These are phyloP conservation scores for Epirrita christyi DNA, from an alignment of 2,888 invertebrate genomes.

Conservation along the genomic window DNA sequence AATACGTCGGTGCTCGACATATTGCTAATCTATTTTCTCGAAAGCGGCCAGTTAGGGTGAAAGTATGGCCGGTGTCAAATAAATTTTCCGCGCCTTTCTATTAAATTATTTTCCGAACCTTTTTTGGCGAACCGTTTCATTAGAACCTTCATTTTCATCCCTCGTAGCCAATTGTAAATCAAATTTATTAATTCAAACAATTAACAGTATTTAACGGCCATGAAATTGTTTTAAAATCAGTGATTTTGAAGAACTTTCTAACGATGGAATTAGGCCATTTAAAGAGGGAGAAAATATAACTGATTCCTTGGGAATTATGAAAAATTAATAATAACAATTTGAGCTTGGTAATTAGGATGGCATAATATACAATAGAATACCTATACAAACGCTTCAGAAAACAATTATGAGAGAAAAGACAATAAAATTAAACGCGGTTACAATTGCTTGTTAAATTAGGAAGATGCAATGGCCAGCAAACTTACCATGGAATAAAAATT, in stretches of 20 bases:
- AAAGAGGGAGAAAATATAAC: conserved; percentile 1
- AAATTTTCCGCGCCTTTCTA: conserved; percentile 43
- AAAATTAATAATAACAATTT: neutral
- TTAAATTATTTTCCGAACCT: conserved; percentile 49
- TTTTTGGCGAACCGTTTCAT: conserved; percentile 55
- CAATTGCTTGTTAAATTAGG: conserved; percentile 42
- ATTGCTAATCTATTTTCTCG: conserved; percentile 36
- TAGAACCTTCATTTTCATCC: conserved; percentile 56
- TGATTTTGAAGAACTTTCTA: conserved; percentile 35
- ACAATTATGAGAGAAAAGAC: conserved; percentile 8
- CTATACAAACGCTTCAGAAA: neutral
- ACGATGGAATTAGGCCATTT: conserved; percentile 14
- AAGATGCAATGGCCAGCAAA: conserved; percentile 37
- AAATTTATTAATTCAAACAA: conserved; percentile 70
- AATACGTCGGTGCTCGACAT: conserved; percentile 25
- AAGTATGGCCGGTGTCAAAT: conserved; percentile 42
- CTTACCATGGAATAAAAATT: conserved; percentile 53
- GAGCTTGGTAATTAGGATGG: neutral
- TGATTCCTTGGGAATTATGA: conserved; percentile 1
- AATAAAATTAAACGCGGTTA: conserved; percentile 29
- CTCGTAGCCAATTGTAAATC: conserved; percentile 56
- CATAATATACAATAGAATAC: neutral
- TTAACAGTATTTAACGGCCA: conserved; percentile 57
- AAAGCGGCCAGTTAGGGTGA: conserved; percentile 31
- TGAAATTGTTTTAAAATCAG: conserved; percentile 47